Percentiles rank a stretch among this genome's conserved stretches.
phyloP scores from a whole-genome alignment of 2,888 invertebrate genomes.

The Trissonchulus latispiculum region DNA sequence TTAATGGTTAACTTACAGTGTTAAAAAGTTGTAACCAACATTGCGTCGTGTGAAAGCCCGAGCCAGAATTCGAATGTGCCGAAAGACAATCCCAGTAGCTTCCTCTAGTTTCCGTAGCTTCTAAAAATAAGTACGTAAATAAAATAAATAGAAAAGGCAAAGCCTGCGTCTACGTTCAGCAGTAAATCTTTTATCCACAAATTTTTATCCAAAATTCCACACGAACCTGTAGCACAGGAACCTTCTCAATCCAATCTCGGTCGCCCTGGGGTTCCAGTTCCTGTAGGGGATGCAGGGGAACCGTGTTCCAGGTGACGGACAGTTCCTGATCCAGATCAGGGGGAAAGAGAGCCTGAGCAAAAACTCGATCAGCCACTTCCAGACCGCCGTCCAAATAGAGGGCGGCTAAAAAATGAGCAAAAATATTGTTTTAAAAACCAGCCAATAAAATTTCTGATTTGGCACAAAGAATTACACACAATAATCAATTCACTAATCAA shows the following conservation, averaged over 20 bases:
- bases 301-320: slow-evolving; percentile 69
- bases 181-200: too few relatives aligned
- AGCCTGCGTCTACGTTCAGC: too few relatives aligned
- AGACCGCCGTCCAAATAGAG: slow-evolving; percentile 85
- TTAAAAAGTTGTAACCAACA: slow-evolving; percentile 88
- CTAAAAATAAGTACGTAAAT: slow-evolving; percentile 42
- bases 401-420: slow-evolving; percentile 54
- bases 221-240: slow-evolving; percentile 62
- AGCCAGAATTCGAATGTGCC: slow-evolving; percentile 80
- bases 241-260: slow-evolving; percentile 76
- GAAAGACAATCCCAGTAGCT: slow-evolving; percentile 44
- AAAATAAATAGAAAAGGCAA: too few relatives aligned
- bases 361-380: slow-evolving; percentile 63
- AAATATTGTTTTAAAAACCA: too few relatives aligned
- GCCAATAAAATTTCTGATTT: too few relatives aligned
- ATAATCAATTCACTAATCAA: too few relatives aligned
- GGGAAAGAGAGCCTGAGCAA: slow-evolving; percentile 66
- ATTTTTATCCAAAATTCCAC: too few relatives aligned
- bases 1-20: slow-evolving; percentile 61
- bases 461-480: too few relatives aligned
- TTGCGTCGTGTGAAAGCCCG: slow-evolving; percentile 91
- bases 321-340: slow-evolving; percentile 51
- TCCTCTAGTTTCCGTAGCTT: slow-evolving; percentile 80
- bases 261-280: slow-evolving; percentile 89
- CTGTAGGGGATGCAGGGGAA: slow-evolving; percentile 81